phyloP scores from a whole-genome alignment of 2,113 vertebrate genomes.

The Orycteropus afer region DNA sequence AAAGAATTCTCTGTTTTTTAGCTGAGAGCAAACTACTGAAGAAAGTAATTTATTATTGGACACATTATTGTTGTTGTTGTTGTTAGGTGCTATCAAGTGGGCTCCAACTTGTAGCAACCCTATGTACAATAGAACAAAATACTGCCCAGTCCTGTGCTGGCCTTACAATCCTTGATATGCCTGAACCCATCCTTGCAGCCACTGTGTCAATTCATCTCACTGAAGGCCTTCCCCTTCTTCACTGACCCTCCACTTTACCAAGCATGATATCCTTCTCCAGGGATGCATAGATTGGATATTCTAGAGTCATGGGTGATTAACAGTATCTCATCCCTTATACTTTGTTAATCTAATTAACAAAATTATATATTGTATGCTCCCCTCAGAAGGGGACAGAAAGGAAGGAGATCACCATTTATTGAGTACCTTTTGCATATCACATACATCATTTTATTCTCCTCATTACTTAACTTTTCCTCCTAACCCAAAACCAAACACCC shows the following conservation, averaged over 20 bases:
- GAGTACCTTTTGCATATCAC: background rate
- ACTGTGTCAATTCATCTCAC: too few species aligned
- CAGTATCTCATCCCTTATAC: background rate
- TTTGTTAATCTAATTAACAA: conserved; percentile 32
- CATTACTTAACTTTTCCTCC: background rate
- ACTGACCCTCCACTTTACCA: too few species aligned
- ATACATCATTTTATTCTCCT: background rate
- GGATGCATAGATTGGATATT: background rate
- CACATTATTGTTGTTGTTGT: too few species aligned
- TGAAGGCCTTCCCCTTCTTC: too few species aligned
- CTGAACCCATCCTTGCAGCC: too few species aligned
- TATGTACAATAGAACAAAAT: too few species aligned
- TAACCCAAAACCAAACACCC: background rate
- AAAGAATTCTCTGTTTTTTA: conserved; percentile 25
- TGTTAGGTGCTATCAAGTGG: too few species aligned
- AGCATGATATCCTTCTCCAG: too few species aligned
- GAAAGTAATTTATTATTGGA: conserved; percentile 24
- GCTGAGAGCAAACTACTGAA: conserved; percentile 12
- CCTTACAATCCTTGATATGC: too few species aligned
- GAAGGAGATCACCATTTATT: background rate
- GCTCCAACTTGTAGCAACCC: too few species aligned
- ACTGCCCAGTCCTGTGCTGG: too few species aligned
- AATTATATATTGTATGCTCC: background rate
- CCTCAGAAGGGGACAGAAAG: conserved; percentile 20
- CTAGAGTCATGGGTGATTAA: background rate